Evolutionary conservation across 2,888 invertebrate genomes (phyloP), one percentile per base, ranked within the genome.

Genomic region (Dynastes maya): DNA sequence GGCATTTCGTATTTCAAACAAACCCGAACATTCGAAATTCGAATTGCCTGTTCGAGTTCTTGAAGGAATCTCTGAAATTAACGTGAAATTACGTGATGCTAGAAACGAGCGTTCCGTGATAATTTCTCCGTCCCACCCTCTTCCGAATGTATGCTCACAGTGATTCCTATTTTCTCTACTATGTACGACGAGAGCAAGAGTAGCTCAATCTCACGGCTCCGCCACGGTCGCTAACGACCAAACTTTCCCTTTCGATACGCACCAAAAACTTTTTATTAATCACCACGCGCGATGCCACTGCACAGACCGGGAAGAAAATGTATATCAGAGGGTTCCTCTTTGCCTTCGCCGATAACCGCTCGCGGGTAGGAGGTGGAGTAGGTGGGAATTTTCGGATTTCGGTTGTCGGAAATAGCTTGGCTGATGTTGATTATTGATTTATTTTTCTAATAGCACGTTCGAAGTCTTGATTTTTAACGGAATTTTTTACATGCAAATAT

Each of bases 181-280:
- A 13, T 9, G 45, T 45, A 45, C 45, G 45, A 11, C 2, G 45
- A 45, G 45, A 45, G 45, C 45, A 45, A 58, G 22, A 16, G 8
- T 22, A 58, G 22, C 55, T 22, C 22, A 58, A 58, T 58, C 22
- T 16, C n/a, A 27, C 55, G 22, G n/a, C 16, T 9, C 55, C 8
- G 22, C 22, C 55, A 22, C 55, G 22, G 27, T 58, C 9, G 55
- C 55, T 58, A 58, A 58, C 55, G 55, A 58, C 55, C 22, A 27
- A 58, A 58, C 55, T 58, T 58, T 58, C 55, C 22, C 55, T 58
- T 58, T 58, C 55, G 55, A 58, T 58, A 8, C 22, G 8, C n/a
- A 22, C 55, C 55, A 22, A 58, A 58, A 27, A 58, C 55, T 58
- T 58, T 58, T 58, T 22, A 58, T 58, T 58, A 58, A 58, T 58